A percentile compares a stretch with the other conserved stretches of the same genome.
Conservation (phyloP, 2,888 invertebrate genomes). For the Lacanobia oleracea region DNA sequence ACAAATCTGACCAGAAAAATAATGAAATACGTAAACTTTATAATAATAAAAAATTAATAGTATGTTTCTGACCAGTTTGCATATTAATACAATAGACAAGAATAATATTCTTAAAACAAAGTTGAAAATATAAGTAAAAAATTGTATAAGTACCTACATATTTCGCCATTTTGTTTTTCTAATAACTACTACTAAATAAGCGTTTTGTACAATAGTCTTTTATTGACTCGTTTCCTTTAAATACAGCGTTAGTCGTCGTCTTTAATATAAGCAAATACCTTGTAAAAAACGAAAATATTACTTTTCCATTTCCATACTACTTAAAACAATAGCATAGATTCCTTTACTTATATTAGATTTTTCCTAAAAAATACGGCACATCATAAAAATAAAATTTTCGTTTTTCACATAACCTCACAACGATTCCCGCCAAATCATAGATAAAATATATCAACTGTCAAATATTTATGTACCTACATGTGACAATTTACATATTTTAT, state of each 20-base stretch:
- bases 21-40: slow-evolving; percentile 1
- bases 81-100: slow-evolving; percentile 7
- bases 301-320: slow-evolving; percentile 7
- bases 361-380: slow-evolving; percentile 30
- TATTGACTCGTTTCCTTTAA: slow-evolving; percentile 75
- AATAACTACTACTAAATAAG: slow-evolving; percentile 64
- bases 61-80: slow-evolving; percentile 6
- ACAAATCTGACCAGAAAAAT: slow-evolving; percentile 10
- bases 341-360: slow-evolving; percentile 18
- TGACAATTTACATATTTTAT: slow-evolving; percentile 38
- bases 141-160: background rate
- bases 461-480: slow-evolving; percentile 4
- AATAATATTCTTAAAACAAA: background rate
- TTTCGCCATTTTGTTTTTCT: slow-evolving; percentile 47
- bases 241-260: slow-evolving; percentile 74
- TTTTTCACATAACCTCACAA: slow-evolving; percentile 38
- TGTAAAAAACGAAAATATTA: slow-evolving; percentile 43
- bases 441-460: slow-evolving; percentile 53
- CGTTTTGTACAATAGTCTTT: slow-evolving; percentile 66
- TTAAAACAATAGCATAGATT: slow-evolving; percentile 27
- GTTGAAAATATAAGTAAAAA: background rate
- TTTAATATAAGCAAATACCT: slow-evolving; percentile 9
- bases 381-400: slow-evolving; percentile 33
- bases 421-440: slow-evolving; percentile 31
- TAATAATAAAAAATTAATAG: background rate